Evolutionary conservation across 2,797 vertebrate species (phyloP), one percentile per base, ranked within the genome.

Genomic region (Pipistrellus pipistrellus): DNA sequence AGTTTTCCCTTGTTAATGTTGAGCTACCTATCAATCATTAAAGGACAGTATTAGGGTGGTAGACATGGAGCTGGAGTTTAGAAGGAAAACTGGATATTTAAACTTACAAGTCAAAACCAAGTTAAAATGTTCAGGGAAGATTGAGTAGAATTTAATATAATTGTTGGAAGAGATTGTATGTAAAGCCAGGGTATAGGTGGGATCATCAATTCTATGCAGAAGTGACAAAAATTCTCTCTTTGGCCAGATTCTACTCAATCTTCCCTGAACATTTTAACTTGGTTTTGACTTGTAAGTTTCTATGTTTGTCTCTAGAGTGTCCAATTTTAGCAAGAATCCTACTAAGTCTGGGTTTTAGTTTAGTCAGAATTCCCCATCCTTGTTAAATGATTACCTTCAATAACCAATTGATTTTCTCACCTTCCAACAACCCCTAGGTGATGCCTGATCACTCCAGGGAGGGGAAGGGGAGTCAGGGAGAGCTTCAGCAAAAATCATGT

Each of bases 401-500:
- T 64, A 87, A 27, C 55, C 35, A 35, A 32, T 44, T 62, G 14
- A 25, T 20, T 35, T 62, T 17, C 41, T 75, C 71, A 48, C 44
- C 62, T 15, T 35, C n/a, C 30, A 44, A 53, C n/a, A 75, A 10
- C 41, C 15, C 2, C 30, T 17, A 35, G 30, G n/a, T 38, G 8
- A 20, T 35, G 15, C 32, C 48, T 59, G 53, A 75, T 75, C 15
- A 62, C 14, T 3, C 18, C 2, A 9, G 9, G 21, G 21, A 4
- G 1, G 1, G 20, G 20, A 17, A 4, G 48, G 17, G 21, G 9
- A 9, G 21, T 9, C 4, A 23, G 1, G 25, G 11, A 25, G 5
- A 25, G 57, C 38, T 62, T 46, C 14, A 73, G 9, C 68, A 75
- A 87, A 48, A 75, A 62, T 75, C 30, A 11, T 32, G 2, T 53